Evolutionary conservation across 2,888 invertebrate species (phyloP).

Genomic region (Amiota communis): DNA sequence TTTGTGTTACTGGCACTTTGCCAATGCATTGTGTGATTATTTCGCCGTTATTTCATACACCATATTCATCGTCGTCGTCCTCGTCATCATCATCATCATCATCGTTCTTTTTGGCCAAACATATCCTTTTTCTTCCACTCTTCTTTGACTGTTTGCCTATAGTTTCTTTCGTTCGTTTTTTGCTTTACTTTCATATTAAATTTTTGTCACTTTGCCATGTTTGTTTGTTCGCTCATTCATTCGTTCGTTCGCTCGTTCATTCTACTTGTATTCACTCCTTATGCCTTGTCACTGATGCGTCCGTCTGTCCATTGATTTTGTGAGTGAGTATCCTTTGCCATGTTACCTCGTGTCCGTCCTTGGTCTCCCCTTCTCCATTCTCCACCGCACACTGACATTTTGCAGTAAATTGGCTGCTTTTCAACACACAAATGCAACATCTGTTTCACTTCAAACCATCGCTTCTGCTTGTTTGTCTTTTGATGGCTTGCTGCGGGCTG

Average conservation of each 20-base stretch:
- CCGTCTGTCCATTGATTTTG: neutral
- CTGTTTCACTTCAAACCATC: slow-evolving; percentile 54
- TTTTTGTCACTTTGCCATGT: slow-evolving; percentile 71
- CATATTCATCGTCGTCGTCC: slow-evolving; percentile 40
- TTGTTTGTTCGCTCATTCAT: slow-evolving; percentile 39
- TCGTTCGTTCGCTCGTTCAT: neutral
- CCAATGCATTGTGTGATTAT: slow-evolving; percentile 70
- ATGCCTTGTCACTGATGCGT: neutral
- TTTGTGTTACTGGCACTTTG: slow-evolving; percentile 54
- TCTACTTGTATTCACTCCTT: neutral
- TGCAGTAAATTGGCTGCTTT: slow-evolving; percentile 69
- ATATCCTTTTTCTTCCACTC: slow-evolving; percentile 33
- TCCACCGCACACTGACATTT: slow-evolving; percentile 28
- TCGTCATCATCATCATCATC: neutral
- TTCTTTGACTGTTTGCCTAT: neutral
- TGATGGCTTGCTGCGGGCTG: slow-evolving; percentile 32
- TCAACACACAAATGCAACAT: slow-evolving; percentile 67
- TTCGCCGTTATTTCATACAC: slow-evolving; percentile 63
- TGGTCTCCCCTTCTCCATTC: neutral
- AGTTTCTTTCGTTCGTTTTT: slow-evolving; percentile 35
- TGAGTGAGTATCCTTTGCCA: neutral
- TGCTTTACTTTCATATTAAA: slow-evolving; percentile 56
- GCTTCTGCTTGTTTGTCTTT: slow-evolving; percentile 48
- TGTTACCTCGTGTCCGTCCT: neutral
- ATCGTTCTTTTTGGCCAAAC: neutral